These are phyloP conservation scores for Smithornis capensis DNA, from an alignment of 2,113 vertebrate genomes.

Conservation along the genomic window DNA sequence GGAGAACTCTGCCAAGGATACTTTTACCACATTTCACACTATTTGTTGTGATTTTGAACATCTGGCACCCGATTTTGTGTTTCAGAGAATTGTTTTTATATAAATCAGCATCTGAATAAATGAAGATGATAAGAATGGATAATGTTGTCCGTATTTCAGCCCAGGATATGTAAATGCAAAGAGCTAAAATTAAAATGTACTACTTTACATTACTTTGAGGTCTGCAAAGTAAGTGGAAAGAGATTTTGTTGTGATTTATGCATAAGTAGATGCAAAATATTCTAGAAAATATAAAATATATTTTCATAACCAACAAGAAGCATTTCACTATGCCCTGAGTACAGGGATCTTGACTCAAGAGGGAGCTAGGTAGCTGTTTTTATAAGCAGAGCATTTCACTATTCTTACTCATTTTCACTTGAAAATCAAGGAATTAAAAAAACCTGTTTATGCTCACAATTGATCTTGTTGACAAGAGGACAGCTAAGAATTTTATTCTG, in stretches of 20 bases:
- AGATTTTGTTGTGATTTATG: not conserved
- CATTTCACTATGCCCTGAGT: not conserved
- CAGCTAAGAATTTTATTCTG: not conserved
- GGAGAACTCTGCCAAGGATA: not conserved
- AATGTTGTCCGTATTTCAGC: not conserved
- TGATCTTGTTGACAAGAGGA: not conserved
- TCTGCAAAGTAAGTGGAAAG: not conserved
- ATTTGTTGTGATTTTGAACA: not conserved
- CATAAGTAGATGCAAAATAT: not conserved
- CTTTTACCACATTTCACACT: not conserved
- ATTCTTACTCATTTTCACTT: not conserved
- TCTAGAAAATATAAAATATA: not conserved
- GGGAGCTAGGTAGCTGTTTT: constrained; percentile 60
- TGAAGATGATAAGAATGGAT: not conserved
- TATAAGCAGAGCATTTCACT: not conserved
- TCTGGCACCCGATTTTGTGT: fast-evolving
- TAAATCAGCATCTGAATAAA: not conserved
- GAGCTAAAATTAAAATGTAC: not conserved
- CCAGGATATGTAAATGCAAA: not conserved
- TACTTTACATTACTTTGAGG: not conserved
- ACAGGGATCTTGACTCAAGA: constrained; percentile 52
- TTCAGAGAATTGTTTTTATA: not conserved
- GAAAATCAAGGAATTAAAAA: constrained; percentile 35
- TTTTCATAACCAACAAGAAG: not conserved
- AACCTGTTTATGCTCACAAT: not conserved